These are phyloP conservation scores for Argentina silus DNA, from an alignment of 2,797 vertebrate genomes.

Conservation along the genomic window DNA sequence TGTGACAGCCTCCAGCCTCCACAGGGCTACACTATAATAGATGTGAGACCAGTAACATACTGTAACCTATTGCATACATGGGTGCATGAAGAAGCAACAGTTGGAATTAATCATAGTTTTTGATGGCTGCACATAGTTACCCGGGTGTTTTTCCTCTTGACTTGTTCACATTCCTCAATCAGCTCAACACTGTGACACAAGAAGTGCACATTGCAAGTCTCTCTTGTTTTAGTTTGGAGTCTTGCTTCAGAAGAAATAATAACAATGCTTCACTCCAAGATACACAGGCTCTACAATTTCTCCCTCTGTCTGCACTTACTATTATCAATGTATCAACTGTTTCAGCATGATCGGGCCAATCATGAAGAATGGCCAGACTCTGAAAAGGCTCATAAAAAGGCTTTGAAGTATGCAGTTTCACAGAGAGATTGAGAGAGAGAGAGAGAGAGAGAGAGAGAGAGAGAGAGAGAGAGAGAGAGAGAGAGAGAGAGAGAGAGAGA, in stretches of 20 bases:
- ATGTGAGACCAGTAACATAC: no score
- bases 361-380: background rate
- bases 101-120: background rate
- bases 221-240: background rate
- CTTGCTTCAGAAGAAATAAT: background rate
- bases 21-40: no score
- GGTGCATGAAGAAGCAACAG: background rate
- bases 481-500: background rate
- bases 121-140: constrained; percentile 5
- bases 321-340: background rate
- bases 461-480: background rate
- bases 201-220: constrained; percentile 42
- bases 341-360: background rate
- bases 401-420: background rate
- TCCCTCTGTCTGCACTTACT: background rate
- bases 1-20: no score
- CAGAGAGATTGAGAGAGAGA: no score
- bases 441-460: background rate
- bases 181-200: constrained; percentile 20
- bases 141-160: background rate
- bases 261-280: background rate
- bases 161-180: constrained; percentile 33
- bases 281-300: background rate
- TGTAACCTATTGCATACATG: background rate
- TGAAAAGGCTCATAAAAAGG: background rate